Conservation (phyloP, 2,888 invertebrate species). For the Volucella bombylans region DNA sequence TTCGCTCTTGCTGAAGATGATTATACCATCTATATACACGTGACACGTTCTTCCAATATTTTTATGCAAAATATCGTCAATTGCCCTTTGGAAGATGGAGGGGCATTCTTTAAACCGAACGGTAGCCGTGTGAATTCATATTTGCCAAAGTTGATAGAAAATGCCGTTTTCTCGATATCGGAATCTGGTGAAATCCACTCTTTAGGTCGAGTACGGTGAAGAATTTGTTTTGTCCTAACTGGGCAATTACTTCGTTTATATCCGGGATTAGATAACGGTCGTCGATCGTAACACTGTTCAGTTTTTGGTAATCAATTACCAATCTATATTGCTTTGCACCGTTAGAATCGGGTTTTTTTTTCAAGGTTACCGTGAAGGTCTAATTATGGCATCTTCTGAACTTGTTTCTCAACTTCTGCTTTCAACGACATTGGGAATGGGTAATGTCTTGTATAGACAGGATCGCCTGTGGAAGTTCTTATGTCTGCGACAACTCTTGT, state of each 20-base stretch:
- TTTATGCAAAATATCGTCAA: too few relatives aligned
- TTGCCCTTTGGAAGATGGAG: not conserved
- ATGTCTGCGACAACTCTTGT: slow-evolving; percentile 13
- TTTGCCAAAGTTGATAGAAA: not conserved
- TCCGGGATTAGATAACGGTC: not conserved
- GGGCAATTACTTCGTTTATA: not conserved
- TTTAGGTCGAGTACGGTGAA: too few relatives aligned
- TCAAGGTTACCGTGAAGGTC: not conserved
- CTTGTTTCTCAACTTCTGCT: slow-evolving; percentile 17
- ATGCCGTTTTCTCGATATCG: not conserved
- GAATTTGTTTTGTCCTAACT: too few relatives aligned
- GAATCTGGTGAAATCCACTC: too few relatives aligned
- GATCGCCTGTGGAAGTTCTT: slow-evolving; percentile 14
- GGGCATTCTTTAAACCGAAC: not conserved
- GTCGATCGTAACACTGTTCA: not conserved
- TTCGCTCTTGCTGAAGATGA: too few relatives aligned
- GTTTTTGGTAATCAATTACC: not conserved
- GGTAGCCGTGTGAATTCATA: slow-evolving; percentile 1
- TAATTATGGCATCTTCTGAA: slow-evolving; percentile 3
- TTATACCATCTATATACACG: too few relatives aligned
- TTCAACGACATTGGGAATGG: not conserved
- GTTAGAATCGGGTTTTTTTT: not conserved
- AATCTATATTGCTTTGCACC: not conserved
- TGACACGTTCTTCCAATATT: too few relatives aligned
- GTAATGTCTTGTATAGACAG: slow-evolving; percentile 9